Conservation (phyloP, 2,797 vertebrate genomes). For the Lateolabrax maculatus region DNA sequence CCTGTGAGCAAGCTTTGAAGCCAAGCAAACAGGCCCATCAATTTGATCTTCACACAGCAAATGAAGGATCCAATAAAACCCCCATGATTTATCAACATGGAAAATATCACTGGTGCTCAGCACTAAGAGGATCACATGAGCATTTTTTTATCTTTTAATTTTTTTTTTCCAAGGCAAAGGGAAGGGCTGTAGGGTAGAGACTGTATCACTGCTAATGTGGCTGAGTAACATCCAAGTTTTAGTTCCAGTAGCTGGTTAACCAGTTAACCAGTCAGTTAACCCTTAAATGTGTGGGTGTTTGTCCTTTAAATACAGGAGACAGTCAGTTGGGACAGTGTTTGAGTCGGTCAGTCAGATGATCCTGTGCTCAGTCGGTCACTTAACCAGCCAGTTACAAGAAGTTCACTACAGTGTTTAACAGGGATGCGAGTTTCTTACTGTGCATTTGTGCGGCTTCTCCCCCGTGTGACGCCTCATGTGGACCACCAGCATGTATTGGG, state of each 20-base stretch:
- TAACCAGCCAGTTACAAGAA: not conserved
- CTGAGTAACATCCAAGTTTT: not conserved
- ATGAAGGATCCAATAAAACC: conserved; percentile 54
- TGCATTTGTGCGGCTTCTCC: conserved; percentile 99
- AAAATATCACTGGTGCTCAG: conserved; percentile 40
- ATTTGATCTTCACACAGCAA: conserved; percentile 68
- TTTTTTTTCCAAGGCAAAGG: not conserved
- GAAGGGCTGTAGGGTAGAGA: not conserved
- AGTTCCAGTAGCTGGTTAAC: not conserved
- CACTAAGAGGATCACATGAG: conserved; percentile 40
- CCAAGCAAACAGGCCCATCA: conserved; percentile 53
- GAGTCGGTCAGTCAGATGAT: not conserved
- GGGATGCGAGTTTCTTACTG: conserved; percentile 83
- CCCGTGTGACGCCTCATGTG: conserved; percentile 98
- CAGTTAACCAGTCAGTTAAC: not conserved
- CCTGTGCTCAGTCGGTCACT: not conserved
- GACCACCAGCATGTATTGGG: conserved; percentile 99
- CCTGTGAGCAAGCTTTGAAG: conserved; percentile 69
- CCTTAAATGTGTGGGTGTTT: not conserved
- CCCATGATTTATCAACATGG: conserved; percentile 64
- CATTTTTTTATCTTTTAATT: not conserved
- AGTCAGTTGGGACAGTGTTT: not conserved
- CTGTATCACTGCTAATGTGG: not conserved
- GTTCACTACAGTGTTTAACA: not conserved
- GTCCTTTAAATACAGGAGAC: not conserved